phyloP scores from a whole-genome alignment of 1,140 invertebrate species.

The Drosophila lowei region DNA sequence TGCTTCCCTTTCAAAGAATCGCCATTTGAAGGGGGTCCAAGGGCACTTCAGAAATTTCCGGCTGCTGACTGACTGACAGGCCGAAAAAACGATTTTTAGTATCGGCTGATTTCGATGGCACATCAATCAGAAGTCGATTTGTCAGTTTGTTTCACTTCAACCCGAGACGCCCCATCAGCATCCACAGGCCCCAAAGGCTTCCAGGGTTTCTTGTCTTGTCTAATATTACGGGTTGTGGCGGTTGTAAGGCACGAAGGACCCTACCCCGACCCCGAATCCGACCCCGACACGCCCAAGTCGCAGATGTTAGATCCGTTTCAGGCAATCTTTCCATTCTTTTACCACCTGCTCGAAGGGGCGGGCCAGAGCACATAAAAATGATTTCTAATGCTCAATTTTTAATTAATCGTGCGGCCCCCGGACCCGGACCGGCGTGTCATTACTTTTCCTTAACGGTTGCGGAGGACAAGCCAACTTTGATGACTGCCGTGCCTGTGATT shows the following conservation, averaged over 20 bases:
- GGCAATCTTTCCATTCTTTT: constrained; percentile 19
- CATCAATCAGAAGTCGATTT: constrained; percentile 69
- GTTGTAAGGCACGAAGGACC: constrained; percentile 13
- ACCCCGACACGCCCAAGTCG: constrained; percentile 10
- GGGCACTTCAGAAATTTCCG: too few species aligned
- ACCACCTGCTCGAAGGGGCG: background rate
- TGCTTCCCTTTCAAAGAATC: too few species aligned
- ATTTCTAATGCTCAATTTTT: constrained; percentile 68
- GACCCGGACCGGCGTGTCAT: constrained; percentile 6
- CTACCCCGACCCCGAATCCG: background rate
- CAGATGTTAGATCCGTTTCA: constrained; percentile 34
- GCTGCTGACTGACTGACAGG: too few species aligned
- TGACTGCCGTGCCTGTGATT: constrained; percentile 49
- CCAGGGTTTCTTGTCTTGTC: constrained; percentile 24
- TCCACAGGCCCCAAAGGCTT: too few species aligned
- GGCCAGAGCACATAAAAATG: constrained; percentile 51
- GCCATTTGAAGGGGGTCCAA: too few species aligned
- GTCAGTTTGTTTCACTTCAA: constrained; percentile 34
- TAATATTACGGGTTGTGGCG: constrained; percentile 31
- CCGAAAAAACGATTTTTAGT: constrained; percentile 24
- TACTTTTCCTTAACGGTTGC: constrained; percentile 24
- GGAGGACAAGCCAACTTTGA: constrained; percentile 36
- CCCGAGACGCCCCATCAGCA: background rate
- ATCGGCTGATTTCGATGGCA: constrained; percentile 35
- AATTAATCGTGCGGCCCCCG: constrained; percentile 56